These are phyloP conservation scores for Copsychus sechellarum DNA, from an alignment of 2,113 vertebrate species.

Conservation along the genomic window DNA sequence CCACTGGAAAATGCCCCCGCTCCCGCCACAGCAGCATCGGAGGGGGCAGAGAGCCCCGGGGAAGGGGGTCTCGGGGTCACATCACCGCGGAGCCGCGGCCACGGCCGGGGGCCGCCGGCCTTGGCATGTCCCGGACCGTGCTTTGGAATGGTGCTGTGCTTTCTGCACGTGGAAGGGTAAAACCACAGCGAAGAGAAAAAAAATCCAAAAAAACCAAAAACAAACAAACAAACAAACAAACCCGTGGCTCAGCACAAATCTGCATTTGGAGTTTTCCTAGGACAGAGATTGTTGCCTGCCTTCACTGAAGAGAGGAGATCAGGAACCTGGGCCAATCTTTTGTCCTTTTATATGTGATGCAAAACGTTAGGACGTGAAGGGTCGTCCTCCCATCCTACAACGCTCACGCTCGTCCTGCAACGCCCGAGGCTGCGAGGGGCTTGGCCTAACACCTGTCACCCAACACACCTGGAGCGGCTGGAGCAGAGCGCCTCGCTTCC, in stretches of 20 bases:
- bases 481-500: neutral
- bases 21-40: neutral
- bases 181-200: neutral
- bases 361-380: slow-evolving; percentile 29
- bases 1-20: neutral
- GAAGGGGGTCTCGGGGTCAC: accelerated
- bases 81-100: neutral
- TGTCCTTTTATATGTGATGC: slow-evolving; percentile 54
- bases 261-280: neutral
- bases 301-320: neutral
- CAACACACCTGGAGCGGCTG: neutral
- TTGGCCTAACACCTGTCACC: neutral
- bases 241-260: neutral
- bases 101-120: neutral
- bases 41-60: neutral
- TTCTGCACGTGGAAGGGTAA: neutral
- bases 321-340: slow-evolving; percentile 32
- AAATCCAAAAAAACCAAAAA: too few species aligned
- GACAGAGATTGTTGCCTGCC: neutral
- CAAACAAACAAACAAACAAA: neutral
- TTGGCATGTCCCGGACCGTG: neutral
- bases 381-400: neutral
- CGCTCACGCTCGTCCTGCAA: neutral
- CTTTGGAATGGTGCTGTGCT: neutral
- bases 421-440: neutral